phyloP scores from a whole-genome alignment of 1,140 invertebrate species.

The Trissolcus basalis region DNA sequence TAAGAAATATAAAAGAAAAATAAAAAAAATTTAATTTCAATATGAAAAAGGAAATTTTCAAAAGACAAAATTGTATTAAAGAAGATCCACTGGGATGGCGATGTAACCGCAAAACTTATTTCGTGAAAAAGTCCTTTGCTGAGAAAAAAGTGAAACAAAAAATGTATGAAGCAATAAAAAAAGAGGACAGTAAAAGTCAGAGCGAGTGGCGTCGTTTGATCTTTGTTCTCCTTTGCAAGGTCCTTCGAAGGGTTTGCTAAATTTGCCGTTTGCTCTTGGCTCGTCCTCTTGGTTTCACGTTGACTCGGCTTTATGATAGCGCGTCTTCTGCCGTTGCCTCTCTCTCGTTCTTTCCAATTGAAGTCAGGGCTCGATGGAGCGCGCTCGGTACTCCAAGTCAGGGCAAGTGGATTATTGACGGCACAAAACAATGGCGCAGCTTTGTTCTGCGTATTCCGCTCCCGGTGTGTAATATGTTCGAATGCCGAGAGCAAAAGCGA shows the following conservation, averaged over 20 bases:
- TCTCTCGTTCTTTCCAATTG: conserved; percentile 63
- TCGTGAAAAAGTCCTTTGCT: too few relatives aligned
- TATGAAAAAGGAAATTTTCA: too few relatives aligned
- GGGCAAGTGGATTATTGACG: conserved; percentile 74
- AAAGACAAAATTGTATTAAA: too few relatives aligned
- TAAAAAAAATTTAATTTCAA: too few relatives aligned
- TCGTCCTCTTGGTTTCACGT: conserved; percentile 39
- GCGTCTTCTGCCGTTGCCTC: conserved; percentile 20
- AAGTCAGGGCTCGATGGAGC: conserved; percentile 51
- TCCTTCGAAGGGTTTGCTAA: conserved; percentile 32
- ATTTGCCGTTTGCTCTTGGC: conserved; percentile 47
- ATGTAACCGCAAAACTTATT: too few relatives aligned
- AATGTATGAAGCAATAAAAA: too few relatives aligned
- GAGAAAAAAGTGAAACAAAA: too few relatives aligned
- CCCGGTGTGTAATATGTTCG: conserved; percentile 69
- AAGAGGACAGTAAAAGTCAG: too few relatives aligned
- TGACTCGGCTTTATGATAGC: conserved; percentile 24
- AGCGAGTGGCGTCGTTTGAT: background rate
- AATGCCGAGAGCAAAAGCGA: conserved; percentile 60
- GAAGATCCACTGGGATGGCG: too few relatives aligned
- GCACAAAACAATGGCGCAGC: conserved; percentile 72
- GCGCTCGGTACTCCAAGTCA: conserved; percentile 65
- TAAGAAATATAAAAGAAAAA: too few relatives aligned
- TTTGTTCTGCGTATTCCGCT: conserved; percentile 66
- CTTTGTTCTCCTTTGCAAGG: conserved; percentile 26